phyloP scores from a whole-genome alignment of 2,113 vertebrate genomes.

The Cairina moschata region DNA sequence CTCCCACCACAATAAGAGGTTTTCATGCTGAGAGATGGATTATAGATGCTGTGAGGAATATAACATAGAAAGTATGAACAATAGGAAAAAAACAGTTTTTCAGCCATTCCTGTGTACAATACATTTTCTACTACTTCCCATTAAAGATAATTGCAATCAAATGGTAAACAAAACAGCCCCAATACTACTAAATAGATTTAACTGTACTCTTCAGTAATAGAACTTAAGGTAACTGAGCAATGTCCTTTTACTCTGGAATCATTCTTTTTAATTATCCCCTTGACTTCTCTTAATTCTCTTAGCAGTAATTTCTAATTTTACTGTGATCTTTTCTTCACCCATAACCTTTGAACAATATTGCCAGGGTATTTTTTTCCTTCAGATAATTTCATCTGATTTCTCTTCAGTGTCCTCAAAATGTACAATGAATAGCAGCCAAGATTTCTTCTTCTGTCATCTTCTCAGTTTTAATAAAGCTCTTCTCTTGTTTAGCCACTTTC shows the following conservation, averaged over 20 bases:
- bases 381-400: slow-evolving; percentile 16
- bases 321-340: slow-evolving; percentile 43
- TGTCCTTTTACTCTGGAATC: slow-evolving; percentile 32
- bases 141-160: background rate
- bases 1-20: background rate
- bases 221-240: slow-evolving; percentile 9
- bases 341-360: slow-evolving; percentile 27
- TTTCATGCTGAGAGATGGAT: background rate
- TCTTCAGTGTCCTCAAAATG: slow-evolving; percentile 23
- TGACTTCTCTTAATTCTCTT: slow-evolving; percentile 31
- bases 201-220: background rate
- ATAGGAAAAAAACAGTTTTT: background rate
- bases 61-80: background rate
- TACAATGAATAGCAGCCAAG: background rate
- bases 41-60: background rate
- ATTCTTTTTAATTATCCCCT: slow-evolving; percentile 35
- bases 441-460: background rate
- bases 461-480: background rate
- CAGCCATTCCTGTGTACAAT: background rate
- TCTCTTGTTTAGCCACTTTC: background rate
- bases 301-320: slow-evolving; percentile 46
- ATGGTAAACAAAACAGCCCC: background rate
- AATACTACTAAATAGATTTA: background rate
- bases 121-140: background rate
- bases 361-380: slow-evolving; percentile 1